Conservation (phyloP, 2,888 invertebrate genomes). For the Ectemnius lituratus region DNA sequence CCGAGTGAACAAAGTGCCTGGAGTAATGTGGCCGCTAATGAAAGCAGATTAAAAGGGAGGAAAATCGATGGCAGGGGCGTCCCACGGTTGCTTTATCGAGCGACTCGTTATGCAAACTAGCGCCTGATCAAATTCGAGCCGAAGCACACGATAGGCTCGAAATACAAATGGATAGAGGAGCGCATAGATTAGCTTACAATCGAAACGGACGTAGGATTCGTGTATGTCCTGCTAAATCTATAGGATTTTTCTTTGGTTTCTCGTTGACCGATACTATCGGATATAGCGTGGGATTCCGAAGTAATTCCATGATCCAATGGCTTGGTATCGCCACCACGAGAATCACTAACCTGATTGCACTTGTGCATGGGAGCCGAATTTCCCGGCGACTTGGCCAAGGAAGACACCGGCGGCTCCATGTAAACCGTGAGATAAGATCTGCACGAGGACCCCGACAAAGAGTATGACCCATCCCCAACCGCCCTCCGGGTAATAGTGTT, state of each 20-base stretch:
- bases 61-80: constrained; percentile 9
- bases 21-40: constrained; percentile 14
- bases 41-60: constrained; percentile 23
- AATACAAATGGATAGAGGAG: constrained; percentile 21
- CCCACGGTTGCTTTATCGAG: constrained; percentile 17
- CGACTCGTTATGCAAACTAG: constrained; percentile 19
- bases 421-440: constrained; percentile 87
- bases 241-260: background rate
- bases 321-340: no score
- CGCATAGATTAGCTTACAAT: constrained; percentile 1
- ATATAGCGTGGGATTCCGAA: no score
- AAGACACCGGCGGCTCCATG: constrained; percentile 84
- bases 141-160: background rate
- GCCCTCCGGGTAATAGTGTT: constrained; percentile 92
- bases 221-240: background rate
- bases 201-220: background rate
- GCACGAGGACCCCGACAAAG: constrained; percentile 85
- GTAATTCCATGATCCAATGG: no score
- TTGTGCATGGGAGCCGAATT: constrained; percentile 81
- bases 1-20: constrained; percentile 38
- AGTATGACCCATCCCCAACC: constrained; percentile 93
- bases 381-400: constrained; percentile 80
- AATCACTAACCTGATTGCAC: constrained; percentile 83
- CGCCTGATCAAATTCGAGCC: constrained; percentile 29
- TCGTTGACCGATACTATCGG: no score